Conservation (phyloP, 1,140 invertebrate species). For the Zophobas morio region DNA sequence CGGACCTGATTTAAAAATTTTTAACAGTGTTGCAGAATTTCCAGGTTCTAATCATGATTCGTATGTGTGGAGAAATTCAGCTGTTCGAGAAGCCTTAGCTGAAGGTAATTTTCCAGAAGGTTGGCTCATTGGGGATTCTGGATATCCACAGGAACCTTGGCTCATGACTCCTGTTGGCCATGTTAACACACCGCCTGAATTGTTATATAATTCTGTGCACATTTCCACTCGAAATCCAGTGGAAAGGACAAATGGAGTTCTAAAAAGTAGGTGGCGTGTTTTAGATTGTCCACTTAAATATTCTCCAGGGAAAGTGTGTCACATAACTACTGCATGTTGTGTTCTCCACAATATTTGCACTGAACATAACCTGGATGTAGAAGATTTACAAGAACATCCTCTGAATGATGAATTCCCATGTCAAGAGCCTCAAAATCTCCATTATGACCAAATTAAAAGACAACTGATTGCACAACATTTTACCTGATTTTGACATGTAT, state of each 20-base stretch:
- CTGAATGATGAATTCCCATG: conserved; percentile 2
- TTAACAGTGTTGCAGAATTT: not conserved
- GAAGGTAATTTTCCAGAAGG: not conserved
- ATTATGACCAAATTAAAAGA: not conserved
- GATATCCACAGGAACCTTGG: conserved; percentile 51
- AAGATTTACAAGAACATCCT: conserved; percentile 9
- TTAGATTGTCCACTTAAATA: conserved; percentile 13
- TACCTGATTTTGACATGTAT: not conserved
- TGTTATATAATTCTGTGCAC: conserved; percentile 8
- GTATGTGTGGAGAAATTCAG: conserved; percentile 18
- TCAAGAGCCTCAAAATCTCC: conserved; percentile 6
- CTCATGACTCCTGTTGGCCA: conserved; percentile 49
- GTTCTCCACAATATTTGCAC: conserved; percentile 6
- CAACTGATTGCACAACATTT: conserved; percentile 5
- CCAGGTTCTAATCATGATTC: conserved; percentile 22
- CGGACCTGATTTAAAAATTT: not conserved
- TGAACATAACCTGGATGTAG: not conserved
- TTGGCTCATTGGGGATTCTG: conserved; percentile 55
- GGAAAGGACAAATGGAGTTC: conserved; percentile 4
- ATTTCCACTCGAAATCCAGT: conserved; percentile 19
- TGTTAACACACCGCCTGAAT: not conserved
- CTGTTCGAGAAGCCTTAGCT: not conserved
- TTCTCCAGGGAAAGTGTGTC: not conserved
- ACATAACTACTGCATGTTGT: no score
- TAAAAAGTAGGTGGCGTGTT: conserved; percentile 10